Evolutionary conservation across 2,113 vertebrate species (phyloP), one percentile per base, ranked within the genome.

Genomic region (Corythornis vintsioides): DNA sequence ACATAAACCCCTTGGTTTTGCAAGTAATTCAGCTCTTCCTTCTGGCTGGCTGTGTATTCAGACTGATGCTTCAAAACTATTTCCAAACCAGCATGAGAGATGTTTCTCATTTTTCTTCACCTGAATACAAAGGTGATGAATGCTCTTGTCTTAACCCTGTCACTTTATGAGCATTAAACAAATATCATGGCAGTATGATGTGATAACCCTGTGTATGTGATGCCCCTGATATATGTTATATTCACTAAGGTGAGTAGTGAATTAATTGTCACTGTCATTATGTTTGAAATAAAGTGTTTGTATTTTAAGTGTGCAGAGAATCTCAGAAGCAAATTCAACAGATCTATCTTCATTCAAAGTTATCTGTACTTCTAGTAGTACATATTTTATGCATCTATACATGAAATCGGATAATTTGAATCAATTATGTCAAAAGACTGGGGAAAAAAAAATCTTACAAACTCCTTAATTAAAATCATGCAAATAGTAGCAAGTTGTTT

Each of bases 61-160:
- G 52, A 61, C 9, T 93, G 81, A 45, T 45, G 76, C 91, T 95
- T 86, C 88, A 90, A 78, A 83, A 83, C 80, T 25, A 86, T 72
- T 94, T 88, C 82, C 88, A 86, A 94, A 92, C 65, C 52, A 93
- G 56, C 92, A 86, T 1, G 4, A 52, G 63, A 86, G 43, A 88
- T 71, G 65, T 56, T 92, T 86, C 86, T 91, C 72, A 74, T 93
- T 94, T 90, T 94, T 77, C 43, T 61, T 92, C 85, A 72, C 43
- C 45, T 86, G 86, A 80, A 77, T 74, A 60, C 35, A 88, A 94
- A 75, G 56, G 43, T 81, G 65, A 66, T 86, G 88, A 86, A 60
- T 26, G 1, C n/a, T 80, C n/a, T 93, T 24, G 66, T 74, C 57
- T 83, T 89, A 83, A 70, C 40, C 73, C 64, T 88, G 40, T 50